Conservation (phyloP, 2,797 vertebrate species). For the Sebastes hubbsi region DNA sequence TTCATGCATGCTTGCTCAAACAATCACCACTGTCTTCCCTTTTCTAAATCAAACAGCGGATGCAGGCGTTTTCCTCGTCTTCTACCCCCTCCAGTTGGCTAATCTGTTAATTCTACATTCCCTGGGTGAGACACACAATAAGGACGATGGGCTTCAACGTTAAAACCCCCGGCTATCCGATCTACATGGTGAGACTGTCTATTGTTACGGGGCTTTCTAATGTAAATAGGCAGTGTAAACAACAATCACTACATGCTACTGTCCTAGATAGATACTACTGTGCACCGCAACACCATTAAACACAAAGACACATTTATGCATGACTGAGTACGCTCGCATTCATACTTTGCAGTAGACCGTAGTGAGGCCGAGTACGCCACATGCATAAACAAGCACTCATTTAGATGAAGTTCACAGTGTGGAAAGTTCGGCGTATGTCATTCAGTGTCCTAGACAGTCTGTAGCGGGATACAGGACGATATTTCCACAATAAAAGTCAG, state of each 20-base stretch:
- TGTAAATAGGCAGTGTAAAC: constrained; percentile 74
- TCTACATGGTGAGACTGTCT: constrained; percentile 51
- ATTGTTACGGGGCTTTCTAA: constrained; percentile 72
- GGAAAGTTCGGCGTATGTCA: not conserved
- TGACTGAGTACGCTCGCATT: constrained; percentile 41
- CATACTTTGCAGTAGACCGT: constrained; percentile 11
- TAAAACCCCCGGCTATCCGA: constrained; percentile 54
- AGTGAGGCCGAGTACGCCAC: constrained; percentile 10
- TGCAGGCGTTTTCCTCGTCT: constrained; percentile 33
- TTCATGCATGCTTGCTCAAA: constrained; percentile 60
- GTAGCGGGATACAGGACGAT: not conserved
- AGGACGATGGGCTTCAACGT: constrained; percentile 50
- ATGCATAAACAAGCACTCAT: constrained; percentile 38
- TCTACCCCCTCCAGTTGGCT: constrained; percentile 35
- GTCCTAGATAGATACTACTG: constrained; percentile 65
- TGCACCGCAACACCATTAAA: constrained; percentile 45
- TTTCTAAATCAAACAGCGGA: constrained; percentile 68
- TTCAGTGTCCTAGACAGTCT: not conserved
- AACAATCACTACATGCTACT: constrained; percentile 66
- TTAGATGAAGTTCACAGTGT: constrained; percentile 5
- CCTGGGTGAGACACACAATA: constrained; percentile 66
- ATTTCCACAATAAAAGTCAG: constrained; percentile 6
- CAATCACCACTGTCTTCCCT: constrained; percentile 57
- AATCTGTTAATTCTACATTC: constrained; percentile 79
- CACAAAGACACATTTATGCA: constrained; percentile 66